Base-by-base conservation (phyloP, 2,113 vertebrate genomes). In the Uria aalge region DNA sequence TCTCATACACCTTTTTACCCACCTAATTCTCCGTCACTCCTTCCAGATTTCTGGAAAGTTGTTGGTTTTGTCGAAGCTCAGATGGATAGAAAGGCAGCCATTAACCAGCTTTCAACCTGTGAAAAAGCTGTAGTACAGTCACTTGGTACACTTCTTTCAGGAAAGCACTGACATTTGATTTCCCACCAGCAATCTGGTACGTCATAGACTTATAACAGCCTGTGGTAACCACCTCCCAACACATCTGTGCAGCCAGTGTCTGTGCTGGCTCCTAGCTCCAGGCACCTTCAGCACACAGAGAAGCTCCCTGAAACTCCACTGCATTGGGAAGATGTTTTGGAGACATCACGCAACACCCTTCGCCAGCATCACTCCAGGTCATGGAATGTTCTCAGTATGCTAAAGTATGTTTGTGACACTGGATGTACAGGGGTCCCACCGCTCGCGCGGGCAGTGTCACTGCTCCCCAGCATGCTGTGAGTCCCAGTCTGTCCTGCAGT, bases 401-500 rank as follows among this genome's bases (percentile, higher is more conserved):
- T 29, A 34, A 40, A 0, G 1, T 12, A 48, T 3, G 0, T 64
- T 64, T 30, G 23, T 59, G 71, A 57, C 34, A 5, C 11, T 50
- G 71, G 43, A 30, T 43, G 23, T 38, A 26, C 1, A 0, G 36
- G 36, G 41, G 41, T 34, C 20, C 23, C 56, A 76, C 23, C 43
- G 26, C 32, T 52, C 2, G 6, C 1, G 0, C 5, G 3, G 34
- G 32, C 41, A 56, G 8, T 8, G 41, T 16, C 23, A 18, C 32
- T 4, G 17, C 29, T 71, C 19, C 36, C 14, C 36, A 38, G 48
- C 1, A 0, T 38, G 29, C 40, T 36, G 48, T 6, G n/a, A 69
- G 40, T 32, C 43, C 89, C n/a, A 40, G 12, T 0, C 0, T 26
- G 56, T 38, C 38, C 43, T 53, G 48, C 14, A 38, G 64, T 15